phyloP scores from a whole-genome alignment of 1,140 invertebrate genomes.

The Papilio aristodemus region DNA sequence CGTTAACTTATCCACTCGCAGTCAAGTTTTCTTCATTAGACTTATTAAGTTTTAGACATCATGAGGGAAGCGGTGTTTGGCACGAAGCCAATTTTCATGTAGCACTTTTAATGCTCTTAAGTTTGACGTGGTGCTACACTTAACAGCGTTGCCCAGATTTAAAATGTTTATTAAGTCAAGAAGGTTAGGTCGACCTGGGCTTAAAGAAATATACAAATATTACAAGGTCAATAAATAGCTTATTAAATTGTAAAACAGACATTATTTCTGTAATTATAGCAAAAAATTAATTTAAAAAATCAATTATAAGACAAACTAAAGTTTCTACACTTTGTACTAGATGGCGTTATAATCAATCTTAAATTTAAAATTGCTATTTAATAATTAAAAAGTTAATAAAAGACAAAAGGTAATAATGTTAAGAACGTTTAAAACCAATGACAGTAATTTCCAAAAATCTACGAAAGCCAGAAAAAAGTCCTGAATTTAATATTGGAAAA shows the following conservation, averaged over 20 bases:
- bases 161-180: slow-evolving; percentile 27
- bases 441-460: neutral
- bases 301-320: neutral
- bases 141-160: slow-evolving; percentile 28
- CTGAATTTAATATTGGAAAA: neutral
- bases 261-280: too few species aligned
- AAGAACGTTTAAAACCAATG: too few species aligned
- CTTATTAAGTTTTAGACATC: slow-evolving; percentile 33
- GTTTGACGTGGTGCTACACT: slow-evolving; percentile 30
- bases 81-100: slow-evolving; percentile 27
- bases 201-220: neutral
- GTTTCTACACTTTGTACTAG: too few species aligned
- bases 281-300: too few species aligned
- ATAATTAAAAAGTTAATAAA: neutral
- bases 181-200: neutral
- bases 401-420: too few species aligned
- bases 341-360: too few species aligned
- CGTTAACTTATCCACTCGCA: slow-evolving; percentile 17
- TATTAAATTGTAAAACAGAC: too few species aligned
- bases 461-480: neutral
- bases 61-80: slow-evolving; percentile 29
- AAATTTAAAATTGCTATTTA: too few species aligned
- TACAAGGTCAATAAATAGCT: neutral
- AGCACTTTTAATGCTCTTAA: slow-evolving; percentile 34
- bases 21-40: slow-evolving; percentile 32